Conservation (phyloP, 2,113 vertebrate genomes). For the Oenanthe melanoleuca region DNA sequence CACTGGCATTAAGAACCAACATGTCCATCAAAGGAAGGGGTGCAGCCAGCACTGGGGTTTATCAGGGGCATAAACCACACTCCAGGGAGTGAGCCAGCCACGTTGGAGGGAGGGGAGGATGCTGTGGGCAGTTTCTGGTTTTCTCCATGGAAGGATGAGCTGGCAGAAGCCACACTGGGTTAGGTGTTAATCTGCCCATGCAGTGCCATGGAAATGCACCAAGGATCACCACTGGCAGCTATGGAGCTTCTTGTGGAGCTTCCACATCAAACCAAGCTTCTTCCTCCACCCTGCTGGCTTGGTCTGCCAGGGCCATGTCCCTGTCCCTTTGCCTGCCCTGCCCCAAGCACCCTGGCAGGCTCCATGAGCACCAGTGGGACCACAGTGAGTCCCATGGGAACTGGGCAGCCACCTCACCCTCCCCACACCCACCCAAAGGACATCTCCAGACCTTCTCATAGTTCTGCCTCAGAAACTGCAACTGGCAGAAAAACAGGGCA, state of each 20-base stretch:
- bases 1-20: not conserved
- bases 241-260: not conserved
- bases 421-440: rapidly evolving
- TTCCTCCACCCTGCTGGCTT: not conserved
- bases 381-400: not conserved
- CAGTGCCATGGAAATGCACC: rapidly evolving
- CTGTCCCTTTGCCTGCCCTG: not conserved
- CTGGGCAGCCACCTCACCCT: not conserved
- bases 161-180: not conserved
- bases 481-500: not conserved
- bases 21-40: not conserved
- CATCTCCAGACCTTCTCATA: not conserved
- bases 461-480: not conserved
- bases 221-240: not conserved
- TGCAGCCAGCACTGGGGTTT: not conserved
- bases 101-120: rapidly evolving
- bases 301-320: not conserved
- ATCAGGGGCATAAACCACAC: not conserved
- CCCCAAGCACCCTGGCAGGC: not conserved
- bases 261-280: not conserved
- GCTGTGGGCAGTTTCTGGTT: not conserved
- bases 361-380: not conserved
- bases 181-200: not conserved
- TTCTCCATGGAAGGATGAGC: not conserved
- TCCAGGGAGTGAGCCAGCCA: not conserved